Conservation (phyloP, 2,888 invertebrate genomes). For the Biston stratarius region DNA sequence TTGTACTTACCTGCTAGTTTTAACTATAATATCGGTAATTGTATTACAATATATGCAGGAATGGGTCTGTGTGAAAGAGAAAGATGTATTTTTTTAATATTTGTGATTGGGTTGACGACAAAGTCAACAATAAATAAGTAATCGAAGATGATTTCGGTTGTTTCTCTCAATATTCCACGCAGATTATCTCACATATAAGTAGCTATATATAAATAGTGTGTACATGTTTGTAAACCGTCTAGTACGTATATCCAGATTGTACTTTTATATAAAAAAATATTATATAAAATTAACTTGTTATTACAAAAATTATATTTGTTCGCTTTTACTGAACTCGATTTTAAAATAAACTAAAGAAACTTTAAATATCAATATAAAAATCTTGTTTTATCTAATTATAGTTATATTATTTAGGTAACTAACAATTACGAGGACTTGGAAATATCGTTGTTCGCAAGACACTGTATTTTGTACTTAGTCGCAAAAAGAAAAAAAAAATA, state of each 20-base stretch:
- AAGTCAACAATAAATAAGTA: no score
- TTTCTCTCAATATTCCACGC: no score
- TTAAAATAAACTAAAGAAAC: conserved; percentile 3
- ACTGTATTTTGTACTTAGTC: conserved; percentile 66
- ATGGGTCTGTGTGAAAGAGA: no score
- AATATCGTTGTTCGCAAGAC: conserved; percentile 66
- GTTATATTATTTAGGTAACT: conserved; percentile 26
- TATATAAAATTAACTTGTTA: neutral
- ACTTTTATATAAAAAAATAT: neutral
- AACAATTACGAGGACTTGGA: conserved; percentile 36
- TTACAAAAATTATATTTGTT: conserved; percentile 7
- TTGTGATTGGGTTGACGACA: no score
- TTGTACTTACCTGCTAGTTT: no score
- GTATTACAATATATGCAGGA: no score
- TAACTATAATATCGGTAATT: no score
- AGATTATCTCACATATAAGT: no score
- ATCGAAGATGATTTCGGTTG: no score
- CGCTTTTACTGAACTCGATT: conserved; percentile 12
- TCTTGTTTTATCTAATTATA: conserved; percentile 15
- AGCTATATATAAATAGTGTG: no score
- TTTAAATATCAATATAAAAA: conserved; percentile 5
- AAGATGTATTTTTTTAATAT: no score
- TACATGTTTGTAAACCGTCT: no score
- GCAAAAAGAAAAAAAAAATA: conserved; percentile 23
- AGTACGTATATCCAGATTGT: neutral